These are phyloP conservation scores for Trichogramma pretiosum DNA, from an alignment of 1,140 invertebrate genomes.

Conservation along the genomic window DNA sequence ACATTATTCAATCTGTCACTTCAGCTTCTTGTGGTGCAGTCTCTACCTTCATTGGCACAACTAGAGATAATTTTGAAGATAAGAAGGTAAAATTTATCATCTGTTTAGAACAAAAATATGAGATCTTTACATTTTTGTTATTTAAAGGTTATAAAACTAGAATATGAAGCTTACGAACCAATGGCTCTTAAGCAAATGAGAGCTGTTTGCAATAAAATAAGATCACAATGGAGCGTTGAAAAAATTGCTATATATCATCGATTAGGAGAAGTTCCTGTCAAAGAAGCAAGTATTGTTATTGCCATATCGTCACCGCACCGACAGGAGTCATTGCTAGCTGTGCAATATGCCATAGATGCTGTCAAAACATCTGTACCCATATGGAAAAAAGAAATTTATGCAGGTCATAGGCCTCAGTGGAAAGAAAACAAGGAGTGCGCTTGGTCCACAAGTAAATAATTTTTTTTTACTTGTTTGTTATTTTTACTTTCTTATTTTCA, in stretches of 20 bases:
- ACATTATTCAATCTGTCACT: conserved; percentile 57
- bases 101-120: neutral
- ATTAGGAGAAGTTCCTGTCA: conserved; percentile 76
- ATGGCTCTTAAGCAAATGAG: conserved; percentile 84
- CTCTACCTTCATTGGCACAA: conserved; percentile 85
- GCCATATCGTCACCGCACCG: conserved; percentile 83
- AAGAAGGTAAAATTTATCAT: conserved; percentile 53
- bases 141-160: conserved; percentile 71
- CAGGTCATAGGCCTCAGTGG: conserved; percentile 53
- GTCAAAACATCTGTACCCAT: conserved; percentile 85
- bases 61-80: conserved; percentile 79
- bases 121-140: too few species aligned
- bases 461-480: conserved; percentile 15
- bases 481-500: conserved; percentile 3
- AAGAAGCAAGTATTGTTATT: conserved; percentile 83
- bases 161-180: conserved; percentile 88
- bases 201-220: conserved; percentile 64
- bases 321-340: conserved; percentile 70
- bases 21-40: conserved; percentile 76
- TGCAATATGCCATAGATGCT: conserved; percentile 74
- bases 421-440: conserved; percentile 73
- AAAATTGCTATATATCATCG: conserved; percentile 77
- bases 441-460: conserved; percentile 49
- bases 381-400: conserved; percentile 94
- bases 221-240: conserved; percentile 64